These are phyloP conservation scores for Columbina picui DNA, from an alignment of 2,113 vertebrate species.

Conservation along the genomic window DNA sequence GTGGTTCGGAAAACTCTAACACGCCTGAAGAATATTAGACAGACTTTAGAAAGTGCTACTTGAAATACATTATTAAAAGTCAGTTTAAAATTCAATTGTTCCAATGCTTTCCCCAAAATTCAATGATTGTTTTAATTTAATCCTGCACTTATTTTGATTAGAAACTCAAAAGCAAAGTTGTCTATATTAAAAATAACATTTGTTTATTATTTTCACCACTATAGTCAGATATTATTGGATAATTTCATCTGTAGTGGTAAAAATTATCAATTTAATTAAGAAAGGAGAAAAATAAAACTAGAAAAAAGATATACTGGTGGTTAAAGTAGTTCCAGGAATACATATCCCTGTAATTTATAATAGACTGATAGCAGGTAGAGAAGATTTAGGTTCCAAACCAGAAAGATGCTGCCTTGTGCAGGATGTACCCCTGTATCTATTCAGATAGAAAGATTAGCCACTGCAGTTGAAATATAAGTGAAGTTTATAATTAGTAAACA, in stretches of 20 bases:
- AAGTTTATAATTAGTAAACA: neutral
- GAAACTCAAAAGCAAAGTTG: neutral
- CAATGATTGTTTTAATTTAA: neutral
- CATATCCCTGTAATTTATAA: rapidly evolving
- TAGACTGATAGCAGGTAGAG: neutral
- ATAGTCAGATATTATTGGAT: neutral
- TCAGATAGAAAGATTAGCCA: neutral
- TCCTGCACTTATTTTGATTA: neutral
- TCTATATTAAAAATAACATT: neutral
- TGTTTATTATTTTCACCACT: neutral
- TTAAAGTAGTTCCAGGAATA: neutral
- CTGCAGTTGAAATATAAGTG: neutral
- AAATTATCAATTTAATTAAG: neutral
- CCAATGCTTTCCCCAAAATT: neutral
- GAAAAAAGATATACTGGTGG: neutral
- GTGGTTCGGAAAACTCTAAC: neutral
- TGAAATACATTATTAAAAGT: neutral
- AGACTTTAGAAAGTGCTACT: neutral
- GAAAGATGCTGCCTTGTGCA: too few species aligned
- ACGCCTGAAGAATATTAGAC: neutral
- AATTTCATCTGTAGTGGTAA: neutral
- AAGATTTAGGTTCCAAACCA: neutral
- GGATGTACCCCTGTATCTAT: neutral
- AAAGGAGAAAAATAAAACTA: neutral
- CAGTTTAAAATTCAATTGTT: neutral